These are phyloP conservation scores for Parnassius mnemosyne DNA, from an alignment of 2,888 invertebrate genomes.

Conservation along the genomic window DNA sequence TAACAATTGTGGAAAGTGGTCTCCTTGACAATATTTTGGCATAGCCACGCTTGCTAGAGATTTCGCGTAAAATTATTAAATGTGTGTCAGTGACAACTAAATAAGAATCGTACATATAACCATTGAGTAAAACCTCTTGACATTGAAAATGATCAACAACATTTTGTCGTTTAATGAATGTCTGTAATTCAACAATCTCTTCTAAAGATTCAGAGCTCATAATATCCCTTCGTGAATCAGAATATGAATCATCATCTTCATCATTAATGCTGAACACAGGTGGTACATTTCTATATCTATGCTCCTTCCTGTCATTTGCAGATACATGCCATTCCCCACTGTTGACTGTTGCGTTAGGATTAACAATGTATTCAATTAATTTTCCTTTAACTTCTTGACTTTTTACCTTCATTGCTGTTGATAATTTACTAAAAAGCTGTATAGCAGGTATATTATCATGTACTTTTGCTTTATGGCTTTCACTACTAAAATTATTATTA, in stretches of 20 bases:
- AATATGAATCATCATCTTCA: conserved; percentile 79
- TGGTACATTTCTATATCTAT: conserved; percentile 92
- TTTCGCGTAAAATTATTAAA: conserved; percentile 90
- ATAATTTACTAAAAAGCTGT: conserved; percentile 91
- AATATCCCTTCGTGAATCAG: conserved; percentile 58
- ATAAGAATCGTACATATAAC: conserved; percentile 93
- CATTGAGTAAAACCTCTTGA: conserved; percentile 94
- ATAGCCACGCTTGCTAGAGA: conserved; percentile 87
- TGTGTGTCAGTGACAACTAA: conserved; percentile 92
- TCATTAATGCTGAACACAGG: conserved; percentile 98
- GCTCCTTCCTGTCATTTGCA: conserved; percentile 90
- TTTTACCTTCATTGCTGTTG: conserved; percentile 93
- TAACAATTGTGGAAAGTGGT: conserved; percentile 94
- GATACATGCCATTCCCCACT: conserved; percentile 90
- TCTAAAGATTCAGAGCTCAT: conserved; percentile 83
- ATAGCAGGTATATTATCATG: conserved; percentile 74
- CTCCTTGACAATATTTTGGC: conserved; percentile 93
- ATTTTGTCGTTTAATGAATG: conserved; percentile 91
- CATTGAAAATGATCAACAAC: conserved; percentile 93
- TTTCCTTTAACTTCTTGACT: conserved; percentile 95
- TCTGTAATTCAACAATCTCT: conserved; percentile 89
- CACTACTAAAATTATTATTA: conserved; percentile 60
- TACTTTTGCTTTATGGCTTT: conserved; percentile 43
- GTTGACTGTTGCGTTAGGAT: conserved; percentile 84
- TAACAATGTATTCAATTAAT: conserved; percentile 95